Conservation (phyloP, 1,140 invertebrate genomes). For the Neodiprion lecontei region DNA sequence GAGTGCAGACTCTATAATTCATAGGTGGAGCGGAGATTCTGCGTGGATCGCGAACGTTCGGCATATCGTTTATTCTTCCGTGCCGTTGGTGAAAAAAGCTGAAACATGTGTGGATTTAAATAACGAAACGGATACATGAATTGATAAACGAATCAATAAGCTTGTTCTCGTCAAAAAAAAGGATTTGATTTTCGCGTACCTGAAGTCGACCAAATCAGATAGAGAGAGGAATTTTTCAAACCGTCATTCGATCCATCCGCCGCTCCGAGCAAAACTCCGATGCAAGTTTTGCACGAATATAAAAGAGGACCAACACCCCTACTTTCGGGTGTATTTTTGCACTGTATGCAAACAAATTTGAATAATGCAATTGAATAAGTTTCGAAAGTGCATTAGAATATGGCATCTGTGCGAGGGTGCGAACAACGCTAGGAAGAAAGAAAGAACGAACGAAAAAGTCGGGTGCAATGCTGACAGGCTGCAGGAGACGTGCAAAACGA, state of each 20-base stretch:
- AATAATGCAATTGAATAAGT: conserved; percentile 35
- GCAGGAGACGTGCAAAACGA: neutral
- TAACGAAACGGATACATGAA: neutral
- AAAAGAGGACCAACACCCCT: neutral
- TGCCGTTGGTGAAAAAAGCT: neutral
- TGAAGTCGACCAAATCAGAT: neutral
- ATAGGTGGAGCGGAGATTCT: neutral
- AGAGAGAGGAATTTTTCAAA: neutral
- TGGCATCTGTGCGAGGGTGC: conserved; percentile 28
- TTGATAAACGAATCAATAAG: neutral
- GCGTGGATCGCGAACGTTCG: neutral
- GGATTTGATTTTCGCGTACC: too few relatives aligned
- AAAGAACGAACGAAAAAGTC: conserved; percentile 13
- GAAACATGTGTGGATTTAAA: neutral
- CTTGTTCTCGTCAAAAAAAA: too few relatives aligned
- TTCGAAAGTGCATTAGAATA: conserved; percentile 36
- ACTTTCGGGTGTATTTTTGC: neutral
- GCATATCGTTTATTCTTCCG: neutral
- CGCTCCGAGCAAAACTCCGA: neutral
- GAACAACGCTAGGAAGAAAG: neutral
- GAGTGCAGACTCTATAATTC: neutral
- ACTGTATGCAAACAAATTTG: conserved; percentile 11
- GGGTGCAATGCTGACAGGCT: neutral
- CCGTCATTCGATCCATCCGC: neutral
- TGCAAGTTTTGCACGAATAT: neutral